Conservation (phyloP, 1,140 invertebrate genomes). For the Dreissena polymorpha region DNA sequence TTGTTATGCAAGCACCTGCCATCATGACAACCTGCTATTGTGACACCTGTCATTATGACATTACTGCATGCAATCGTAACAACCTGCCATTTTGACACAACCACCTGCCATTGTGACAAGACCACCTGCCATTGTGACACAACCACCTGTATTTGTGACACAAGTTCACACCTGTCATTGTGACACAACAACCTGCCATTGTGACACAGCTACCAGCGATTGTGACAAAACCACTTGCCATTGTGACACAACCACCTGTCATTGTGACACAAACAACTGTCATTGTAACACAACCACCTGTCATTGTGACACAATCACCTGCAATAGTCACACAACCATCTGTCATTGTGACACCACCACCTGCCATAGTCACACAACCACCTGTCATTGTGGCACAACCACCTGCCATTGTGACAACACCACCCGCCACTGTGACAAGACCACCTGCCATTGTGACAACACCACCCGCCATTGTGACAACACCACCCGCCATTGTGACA, state of each 20-base stretch:
- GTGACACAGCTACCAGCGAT: not conserved
- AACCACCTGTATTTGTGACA: not conserved
- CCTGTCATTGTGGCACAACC: not conserved
- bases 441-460: not conserved
- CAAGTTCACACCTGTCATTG: not conserved
- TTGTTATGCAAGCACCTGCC: not conserved
- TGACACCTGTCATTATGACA: not conserved
- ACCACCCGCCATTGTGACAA: not conserved
- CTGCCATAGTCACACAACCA: not conserved
- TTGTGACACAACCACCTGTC: not conserved
- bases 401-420: not conserved
- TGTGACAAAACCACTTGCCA: not conserved
- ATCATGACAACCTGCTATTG: not conserved
- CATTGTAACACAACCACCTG: not conserved
- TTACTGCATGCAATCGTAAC: no score
- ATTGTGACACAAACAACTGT: not conserved
- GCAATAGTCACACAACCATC: not conserved
- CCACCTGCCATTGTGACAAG: not conserved
- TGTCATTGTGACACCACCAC: not conserved
- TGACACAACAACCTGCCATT: not conserved
- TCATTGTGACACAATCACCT: not conserved
- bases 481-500: not conserved
- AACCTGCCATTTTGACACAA: not conserved
- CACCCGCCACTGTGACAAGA: not conserved
- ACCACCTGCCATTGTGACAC: not conserved